Percentiles rank a stretch among this genome's conserved stretches.
Conservation (phyloP, 2,888 invertebrate species). For the Agrotis exclamationis region DNA sequence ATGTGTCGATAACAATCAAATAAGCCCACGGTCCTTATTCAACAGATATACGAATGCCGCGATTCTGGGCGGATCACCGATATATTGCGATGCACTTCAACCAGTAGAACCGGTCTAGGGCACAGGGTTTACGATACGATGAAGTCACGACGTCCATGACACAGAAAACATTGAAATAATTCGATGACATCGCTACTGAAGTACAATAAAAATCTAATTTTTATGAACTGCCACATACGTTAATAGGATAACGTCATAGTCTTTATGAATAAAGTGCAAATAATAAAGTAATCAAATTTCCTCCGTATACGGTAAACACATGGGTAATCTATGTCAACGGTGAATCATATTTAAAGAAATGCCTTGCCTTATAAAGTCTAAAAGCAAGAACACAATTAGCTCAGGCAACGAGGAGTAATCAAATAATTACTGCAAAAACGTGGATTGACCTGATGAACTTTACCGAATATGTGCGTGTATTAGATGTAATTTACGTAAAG, state of each 20-base stretch:
- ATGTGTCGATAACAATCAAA: conserved; percentile 52
- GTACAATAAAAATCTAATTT: conserved; percentile 67
- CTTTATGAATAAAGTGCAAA: conserved; percentile 5
- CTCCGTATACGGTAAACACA: background rate
- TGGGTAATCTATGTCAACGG: background rate
- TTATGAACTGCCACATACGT: conserved; percentile 58
- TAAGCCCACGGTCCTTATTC: conserved; percentile 31
- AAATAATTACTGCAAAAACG: conserved; percentile 54
- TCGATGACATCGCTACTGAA: conserved; percentile 62
- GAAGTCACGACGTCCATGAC: conserved; percentile 80
- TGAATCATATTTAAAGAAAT: conserved; percentile 19
- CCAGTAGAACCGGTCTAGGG: conserved; percentile 75
- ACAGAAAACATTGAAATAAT: conserved; percentile 68
- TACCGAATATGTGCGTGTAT: conserved; percentile 50
- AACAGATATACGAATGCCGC: conserved; percentile 40
- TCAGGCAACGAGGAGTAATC: background rate
- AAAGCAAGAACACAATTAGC: conserved; percentile 19
- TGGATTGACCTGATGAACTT: conserved; percentile 52
- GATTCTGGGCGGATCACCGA: conserved; percentile 53
- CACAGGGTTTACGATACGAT: conserved; percentile 70
- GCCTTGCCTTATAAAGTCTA: conserved; percentile 5
- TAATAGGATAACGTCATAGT: conserved; percentile 13
- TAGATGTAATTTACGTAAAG: conserved; percentile 44
- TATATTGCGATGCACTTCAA: conserved; percentile 59
- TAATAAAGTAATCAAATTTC: conserved; percentile 5